Percentiles rank a stretch among this genome's conserved stretches.
Conservation (phyloP, 2,797 vertebrate genomes). For the Cottoperca gobio region DNA sequence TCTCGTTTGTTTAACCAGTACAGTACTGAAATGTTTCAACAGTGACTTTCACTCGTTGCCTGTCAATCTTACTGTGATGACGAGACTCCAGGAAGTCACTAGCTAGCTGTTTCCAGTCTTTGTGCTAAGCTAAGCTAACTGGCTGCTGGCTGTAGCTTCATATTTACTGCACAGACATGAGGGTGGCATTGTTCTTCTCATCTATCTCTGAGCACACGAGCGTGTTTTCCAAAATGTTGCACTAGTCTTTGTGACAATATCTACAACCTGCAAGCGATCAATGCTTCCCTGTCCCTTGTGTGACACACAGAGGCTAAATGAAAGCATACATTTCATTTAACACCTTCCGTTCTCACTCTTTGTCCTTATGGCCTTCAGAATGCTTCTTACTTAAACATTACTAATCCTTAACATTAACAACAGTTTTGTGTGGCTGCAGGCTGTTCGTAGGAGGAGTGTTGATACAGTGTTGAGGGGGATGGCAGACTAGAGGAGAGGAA, state of each 20-base stretch:
- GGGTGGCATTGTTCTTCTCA: neutral
- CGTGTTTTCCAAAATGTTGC: neutral
- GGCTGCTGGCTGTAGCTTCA: neutral
- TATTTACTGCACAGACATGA: neutral
- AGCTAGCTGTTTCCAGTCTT: neutral
- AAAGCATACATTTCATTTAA: slow-evolving; percentile 15
- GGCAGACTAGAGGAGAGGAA: slow-evolving; percentile 33
- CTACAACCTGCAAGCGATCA: neutral
- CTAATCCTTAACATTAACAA: slow-evolving; percentile 56
- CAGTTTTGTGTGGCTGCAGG: slow-evolving; percentile 48
- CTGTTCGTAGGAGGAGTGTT: slow-evolving; percentile 53
- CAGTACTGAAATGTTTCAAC: neutral
- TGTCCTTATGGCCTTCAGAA: slow-evolving; percentile 19
- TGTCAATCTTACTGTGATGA: neutral
- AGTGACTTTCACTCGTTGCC: neutral
- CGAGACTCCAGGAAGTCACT: neutral
- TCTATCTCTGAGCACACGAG: neutral
- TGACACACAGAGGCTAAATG: slow-evolving; percentile 16
- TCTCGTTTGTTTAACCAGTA: neutral
- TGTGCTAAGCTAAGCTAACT: neutral
- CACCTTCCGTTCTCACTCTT: slow-evolving; percentile 34
- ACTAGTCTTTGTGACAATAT: neutral
- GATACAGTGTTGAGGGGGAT: slow-evolving; percentile 46
- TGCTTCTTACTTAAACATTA: slow-evolving; percentile 40
- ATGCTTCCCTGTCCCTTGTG: neutral